Conservation (phyloP, 2,113 vertebrate species). For the Ptychochromis oligacanthus region DNA sequence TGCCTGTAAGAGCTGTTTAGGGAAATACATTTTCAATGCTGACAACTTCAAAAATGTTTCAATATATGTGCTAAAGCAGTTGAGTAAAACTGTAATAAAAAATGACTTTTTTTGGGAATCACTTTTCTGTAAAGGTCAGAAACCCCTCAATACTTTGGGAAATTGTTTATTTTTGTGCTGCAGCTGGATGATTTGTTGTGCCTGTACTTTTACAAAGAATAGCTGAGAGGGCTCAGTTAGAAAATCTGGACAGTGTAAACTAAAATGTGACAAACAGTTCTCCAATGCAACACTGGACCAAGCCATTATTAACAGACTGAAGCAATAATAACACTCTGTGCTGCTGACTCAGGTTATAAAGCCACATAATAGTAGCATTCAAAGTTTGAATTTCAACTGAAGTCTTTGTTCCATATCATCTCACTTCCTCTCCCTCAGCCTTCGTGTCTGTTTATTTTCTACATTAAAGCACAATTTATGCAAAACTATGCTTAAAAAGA, state of each 20-base stretch:
- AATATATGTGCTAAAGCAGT: background rate
- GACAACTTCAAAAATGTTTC: background rate
- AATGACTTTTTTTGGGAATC: background rate
- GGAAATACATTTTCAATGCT: background rate
- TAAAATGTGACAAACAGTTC: background rate
- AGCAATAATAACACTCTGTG: background rate
- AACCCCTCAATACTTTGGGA: rapidly evolving
- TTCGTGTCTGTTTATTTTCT: background rate
- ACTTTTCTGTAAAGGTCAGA: background rate
- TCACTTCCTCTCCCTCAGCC: background rate
- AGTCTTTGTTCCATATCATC: background rate
- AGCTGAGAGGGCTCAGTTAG: background rate
- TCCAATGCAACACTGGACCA: background rate
- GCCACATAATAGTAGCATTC: background rate
- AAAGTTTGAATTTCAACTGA: background rate
- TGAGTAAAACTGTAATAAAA: background rate
- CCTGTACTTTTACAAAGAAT: background rate
- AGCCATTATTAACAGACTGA: background rate
- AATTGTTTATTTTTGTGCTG: background rate
- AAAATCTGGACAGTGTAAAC: background rate
- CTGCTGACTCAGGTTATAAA: background rate
- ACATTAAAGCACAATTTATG: background rate
- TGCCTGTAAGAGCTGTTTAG: background rate
- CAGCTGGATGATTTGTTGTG: background rate
- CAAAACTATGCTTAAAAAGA: background rate